These are phyloP conservation scores for Pipra filicauda DNA, from an alignment of 2,113 vertebrate genomes.

Conservation along the genomic window DNA sequence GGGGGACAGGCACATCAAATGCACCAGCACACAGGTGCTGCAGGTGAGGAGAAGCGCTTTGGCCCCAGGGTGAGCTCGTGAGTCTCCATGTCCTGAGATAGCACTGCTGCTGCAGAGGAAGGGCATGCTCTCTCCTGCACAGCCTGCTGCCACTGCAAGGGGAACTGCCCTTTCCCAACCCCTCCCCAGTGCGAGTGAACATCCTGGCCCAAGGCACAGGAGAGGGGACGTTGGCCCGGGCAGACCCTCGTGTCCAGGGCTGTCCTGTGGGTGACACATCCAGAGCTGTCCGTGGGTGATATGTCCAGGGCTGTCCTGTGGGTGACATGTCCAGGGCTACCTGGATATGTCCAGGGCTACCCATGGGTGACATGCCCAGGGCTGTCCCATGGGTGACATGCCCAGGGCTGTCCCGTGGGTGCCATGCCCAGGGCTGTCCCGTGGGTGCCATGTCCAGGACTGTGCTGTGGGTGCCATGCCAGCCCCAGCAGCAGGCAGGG, in stretches of 20 bases:
- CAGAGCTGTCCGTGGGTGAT: background rate
- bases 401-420: background rate
- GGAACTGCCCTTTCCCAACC: background rate
- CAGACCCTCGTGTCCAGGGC: background rate
- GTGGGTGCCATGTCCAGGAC: background rate
- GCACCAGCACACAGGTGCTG: background rate
- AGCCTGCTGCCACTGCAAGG: background rate
- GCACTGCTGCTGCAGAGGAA: background rate
- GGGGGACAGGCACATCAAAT: background rate
- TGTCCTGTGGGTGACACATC: background rate
- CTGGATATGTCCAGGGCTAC: too few relatives aligned
- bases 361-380: too few relatives aligned
- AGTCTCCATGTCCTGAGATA: background rate
- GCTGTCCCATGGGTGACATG: background rate
- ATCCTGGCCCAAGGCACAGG: fast-evolving
- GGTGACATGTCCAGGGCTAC: background rate
- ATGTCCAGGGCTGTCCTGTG: background rate
- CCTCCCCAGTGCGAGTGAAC: background rate
- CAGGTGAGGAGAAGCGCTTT: background rate
- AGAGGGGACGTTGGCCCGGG: fast-evolving
- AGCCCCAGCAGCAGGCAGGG: background rate
- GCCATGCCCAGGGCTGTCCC: background rate
- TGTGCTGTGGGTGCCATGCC: background rate
- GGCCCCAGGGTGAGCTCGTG: background rate
- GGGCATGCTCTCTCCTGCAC: background rate